Conservation (phyloP, 1,140 invertebrate genomes). For the Trichomalopsis sarcophagae region DNA sequence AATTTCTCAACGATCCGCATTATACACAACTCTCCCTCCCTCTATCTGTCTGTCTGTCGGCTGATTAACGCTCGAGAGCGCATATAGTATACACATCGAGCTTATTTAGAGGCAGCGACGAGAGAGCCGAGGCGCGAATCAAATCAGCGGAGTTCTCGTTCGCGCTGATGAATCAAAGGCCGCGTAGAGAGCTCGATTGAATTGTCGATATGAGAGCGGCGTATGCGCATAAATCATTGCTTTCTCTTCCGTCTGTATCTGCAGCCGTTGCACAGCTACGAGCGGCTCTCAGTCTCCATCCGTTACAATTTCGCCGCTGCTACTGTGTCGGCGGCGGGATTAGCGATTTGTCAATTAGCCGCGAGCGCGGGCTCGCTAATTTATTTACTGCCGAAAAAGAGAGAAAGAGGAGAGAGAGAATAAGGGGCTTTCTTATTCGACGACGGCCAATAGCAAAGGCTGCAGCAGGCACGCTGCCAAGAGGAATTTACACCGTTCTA, state of each 20-base stretch:
- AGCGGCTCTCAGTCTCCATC: conserved; percentile 48
- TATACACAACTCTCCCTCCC: too few relatives aligned
- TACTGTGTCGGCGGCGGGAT: conserved; percentile 49
- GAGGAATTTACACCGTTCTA: conserved; percentile 33
- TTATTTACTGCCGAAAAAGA: conserved; percentile 54
- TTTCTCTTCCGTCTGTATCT: not conserved
- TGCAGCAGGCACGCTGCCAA: not conserved
- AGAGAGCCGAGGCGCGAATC: not conserved
- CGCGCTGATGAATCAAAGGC: conserved; percentile 46
- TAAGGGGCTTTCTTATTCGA: conserved; percentile 15
- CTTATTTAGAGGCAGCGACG: not conserved
- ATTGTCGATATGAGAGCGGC: conserved; percentile 42
- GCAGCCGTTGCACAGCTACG: not conserved
- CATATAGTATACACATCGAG: not conserved
- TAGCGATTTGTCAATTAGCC: conserved; percentile 62
- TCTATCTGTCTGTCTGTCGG: too few relatives aligned
- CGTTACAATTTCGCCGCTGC: conserved; percentile 54
- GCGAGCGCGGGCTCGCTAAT: conserved; percentile 45
- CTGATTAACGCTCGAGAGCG: too few relatives aligned
- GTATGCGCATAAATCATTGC: conserved; percentile 41
- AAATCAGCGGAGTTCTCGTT: not conserved
- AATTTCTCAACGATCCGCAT: too few relatives aligned
- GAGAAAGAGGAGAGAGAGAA: too few relatives aligned
- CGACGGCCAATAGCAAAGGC: not conserved
- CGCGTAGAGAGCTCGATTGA: conserved; percentile 17